Base-by-base conservation (phyloP, 2,113 vertebrate genomes). In the Megaceryle maxima region DNA sequence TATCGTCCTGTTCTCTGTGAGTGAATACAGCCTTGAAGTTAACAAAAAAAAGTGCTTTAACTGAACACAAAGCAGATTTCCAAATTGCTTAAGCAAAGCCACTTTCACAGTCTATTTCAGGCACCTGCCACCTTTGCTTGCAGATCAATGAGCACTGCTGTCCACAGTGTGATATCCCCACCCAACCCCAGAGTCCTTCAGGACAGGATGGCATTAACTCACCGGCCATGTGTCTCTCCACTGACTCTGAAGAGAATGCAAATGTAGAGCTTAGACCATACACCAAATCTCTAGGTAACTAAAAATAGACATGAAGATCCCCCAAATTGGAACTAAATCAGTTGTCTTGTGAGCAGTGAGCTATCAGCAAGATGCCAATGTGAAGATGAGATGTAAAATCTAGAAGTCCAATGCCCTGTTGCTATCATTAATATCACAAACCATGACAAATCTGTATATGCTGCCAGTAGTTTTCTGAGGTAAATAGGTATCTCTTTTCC, bases 11-110 rank as follows among this genome's bases (percentile, higher is more conserved):
- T 81, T 96, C 88, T 97, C 69, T 80, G 74, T 95, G 97, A 97
- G 79, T 82, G 93, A 95, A 88, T 82, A 80, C 15, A 50, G 87
- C 94, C 97, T 96, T 96, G 95, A 97, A 98, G 93, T 95, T 88
- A 95, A 93, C 92, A 93, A n/a, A n/a, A n/a, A n/a, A 16, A 5
- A 28, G 24, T 39, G 33, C 31, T 75, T 86, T 59, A 59, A 55
- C 22, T 56, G 41, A 90, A 55, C 50, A 76, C 35, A 64, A 72
- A 73, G 4, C 50, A 87, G 35, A 83, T 80, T 62, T 83, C 76
- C 41, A 85, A 90, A 81, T 21, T 91, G 39, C 4, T 3, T 43
- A 22, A 93, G 59, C 18, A 66, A 83, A 87, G 51, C 20, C 73
- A 57, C 57, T 78, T 92, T 70, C 62, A 72, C 44, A 64, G 33